phyloP scores from a whole-genome alignment of 2,113 vertebrate genomes.

The Phalacrocorax pelagicus region DNA sequence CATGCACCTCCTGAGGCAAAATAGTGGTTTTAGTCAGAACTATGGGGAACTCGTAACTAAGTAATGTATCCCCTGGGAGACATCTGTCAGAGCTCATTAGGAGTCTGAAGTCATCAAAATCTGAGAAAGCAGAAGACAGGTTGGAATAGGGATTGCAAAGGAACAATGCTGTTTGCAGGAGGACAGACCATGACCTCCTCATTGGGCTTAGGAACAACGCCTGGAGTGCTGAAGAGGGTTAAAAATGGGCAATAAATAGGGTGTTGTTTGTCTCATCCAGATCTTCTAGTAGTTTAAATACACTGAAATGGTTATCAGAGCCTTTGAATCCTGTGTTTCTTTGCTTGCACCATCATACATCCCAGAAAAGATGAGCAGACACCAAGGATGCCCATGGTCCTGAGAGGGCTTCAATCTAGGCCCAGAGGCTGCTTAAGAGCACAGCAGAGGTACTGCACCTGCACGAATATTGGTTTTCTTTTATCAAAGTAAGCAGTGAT shows the following conservation, averaged over 20 bases:
- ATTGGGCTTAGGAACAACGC: not conserved
- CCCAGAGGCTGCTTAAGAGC: not conserved
- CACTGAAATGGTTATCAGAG: not conserved
- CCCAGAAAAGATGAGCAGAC: not conserved
- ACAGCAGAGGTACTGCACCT: not conserved
- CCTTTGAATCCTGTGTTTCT: not conserved
- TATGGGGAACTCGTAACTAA: not conserved
- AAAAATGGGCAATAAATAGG: not conserved
- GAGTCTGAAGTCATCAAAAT: not conserved
- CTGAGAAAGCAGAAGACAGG: not conserved
- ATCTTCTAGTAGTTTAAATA: not conserved
- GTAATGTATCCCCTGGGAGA: not conserved
- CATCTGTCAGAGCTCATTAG: not conserved
- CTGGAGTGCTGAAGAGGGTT: not conserved
- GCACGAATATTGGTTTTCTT: not conserved
- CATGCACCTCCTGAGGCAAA: not conserved
- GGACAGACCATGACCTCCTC: not conserved
- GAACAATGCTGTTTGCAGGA: not conserved
- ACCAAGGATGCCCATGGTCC: not conserved
- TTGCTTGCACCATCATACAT: not conserved
- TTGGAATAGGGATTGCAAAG: not conserved
- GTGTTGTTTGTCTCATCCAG: not conserved
- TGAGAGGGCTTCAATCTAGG: not conserved
- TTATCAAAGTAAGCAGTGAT: not conserved
- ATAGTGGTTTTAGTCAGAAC: not conserved